A percentile compares a stretch with the other conserved stretches of the same genome.
Conservation (phyloP, 64 coral and sea anemone genomes). For the Montipora sp. region DNA sequence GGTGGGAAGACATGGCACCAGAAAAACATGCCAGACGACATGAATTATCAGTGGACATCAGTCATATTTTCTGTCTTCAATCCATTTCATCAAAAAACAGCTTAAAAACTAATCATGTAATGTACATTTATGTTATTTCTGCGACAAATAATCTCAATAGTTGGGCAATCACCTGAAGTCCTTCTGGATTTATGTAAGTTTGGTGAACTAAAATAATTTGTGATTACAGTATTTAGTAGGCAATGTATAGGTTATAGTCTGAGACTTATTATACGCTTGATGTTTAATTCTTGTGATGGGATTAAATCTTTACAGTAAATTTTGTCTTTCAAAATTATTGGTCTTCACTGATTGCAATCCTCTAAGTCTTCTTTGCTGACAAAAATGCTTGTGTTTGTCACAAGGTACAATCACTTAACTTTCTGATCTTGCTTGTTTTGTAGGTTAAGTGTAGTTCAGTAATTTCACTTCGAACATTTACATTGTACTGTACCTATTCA, state of each 20-base stretch:
- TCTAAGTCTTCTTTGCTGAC: too few species aligned
- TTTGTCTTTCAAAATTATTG: too few species aligned
- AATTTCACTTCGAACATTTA: too few species aligned
- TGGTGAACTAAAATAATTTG: background rate
- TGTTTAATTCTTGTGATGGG: background rate
- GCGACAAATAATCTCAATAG: conserved; percentile 85
- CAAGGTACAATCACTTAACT: too few species aligned
- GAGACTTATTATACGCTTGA: background rate
- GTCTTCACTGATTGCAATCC: too few species aligned
- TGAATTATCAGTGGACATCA: conserved; percentile 55
- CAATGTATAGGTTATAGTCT: background rate
- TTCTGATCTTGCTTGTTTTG: too few species aligned
- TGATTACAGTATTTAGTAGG: background rate
- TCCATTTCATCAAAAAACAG: conserved; percentile 1
- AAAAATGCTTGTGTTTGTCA: background rate
- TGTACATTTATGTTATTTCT: conserved; percentile 79
- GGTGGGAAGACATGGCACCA: background rate
- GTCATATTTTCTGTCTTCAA: conserved; percentile 22
- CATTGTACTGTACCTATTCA: too few species aligned
- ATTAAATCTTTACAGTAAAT: background rate
- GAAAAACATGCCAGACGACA: background rate
- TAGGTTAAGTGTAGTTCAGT: too few species aligned
- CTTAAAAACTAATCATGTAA: conserved; percentile 7
- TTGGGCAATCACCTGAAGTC: conserved; percentile 60
- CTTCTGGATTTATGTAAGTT: conserved; percentile 75